These are phyloP conservation scores for Dipodomys ordii DNA, from an alignment of 2,113 vertebrate genomes.

Conservation along the genomic window DNA sequence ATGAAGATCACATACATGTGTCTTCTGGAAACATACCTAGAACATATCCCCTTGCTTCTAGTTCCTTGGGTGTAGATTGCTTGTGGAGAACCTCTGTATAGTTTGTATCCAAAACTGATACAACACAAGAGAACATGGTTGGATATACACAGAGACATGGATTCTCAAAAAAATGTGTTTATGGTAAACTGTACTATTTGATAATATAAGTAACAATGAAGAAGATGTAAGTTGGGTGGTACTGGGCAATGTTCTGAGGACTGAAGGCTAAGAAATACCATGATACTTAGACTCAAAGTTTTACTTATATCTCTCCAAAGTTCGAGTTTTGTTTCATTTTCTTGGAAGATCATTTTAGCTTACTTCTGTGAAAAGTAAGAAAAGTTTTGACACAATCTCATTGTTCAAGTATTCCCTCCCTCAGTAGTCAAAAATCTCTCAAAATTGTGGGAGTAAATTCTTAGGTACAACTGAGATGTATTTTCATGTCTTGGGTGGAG, in stretches of 20 bases:
- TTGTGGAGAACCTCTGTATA: not conserved
- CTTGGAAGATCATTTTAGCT: constrained; percentile 36
- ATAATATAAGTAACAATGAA: constrained; percentile 8
- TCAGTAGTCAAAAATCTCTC: not conserved
- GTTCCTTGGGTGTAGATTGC: not conserved
- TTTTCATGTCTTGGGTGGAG: not conserved
- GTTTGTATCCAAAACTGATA: not conserved
- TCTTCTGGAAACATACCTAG: not conserved
- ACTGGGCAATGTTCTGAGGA: not conserved
- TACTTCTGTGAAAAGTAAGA: not conserved
- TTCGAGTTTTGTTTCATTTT: not conserved
- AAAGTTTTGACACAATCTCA: not conserved
- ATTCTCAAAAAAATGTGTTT: not conserved
- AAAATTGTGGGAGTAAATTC: not conserved
- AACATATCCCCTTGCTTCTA: not conserved
- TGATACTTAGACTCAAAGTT: not conserved
- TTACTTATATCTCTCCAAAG: not conserved
- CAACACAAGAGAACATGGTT: not conserved
- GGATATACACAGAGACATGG: not conserved
- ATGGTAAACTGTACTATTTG: not conserved
- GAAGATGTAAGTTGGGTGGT: not conserved
- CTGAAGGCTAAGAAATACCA: not conserved
- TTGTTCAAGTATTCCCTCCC: not conserved
- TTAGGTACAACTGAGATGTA: constrained; percentile 7
- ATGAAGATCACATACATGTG: not conserved